Evolutionary conservation across 2,888 invertebrate species (phyloP).

Genomic region (Drosophila nigritarsus): DNA sequence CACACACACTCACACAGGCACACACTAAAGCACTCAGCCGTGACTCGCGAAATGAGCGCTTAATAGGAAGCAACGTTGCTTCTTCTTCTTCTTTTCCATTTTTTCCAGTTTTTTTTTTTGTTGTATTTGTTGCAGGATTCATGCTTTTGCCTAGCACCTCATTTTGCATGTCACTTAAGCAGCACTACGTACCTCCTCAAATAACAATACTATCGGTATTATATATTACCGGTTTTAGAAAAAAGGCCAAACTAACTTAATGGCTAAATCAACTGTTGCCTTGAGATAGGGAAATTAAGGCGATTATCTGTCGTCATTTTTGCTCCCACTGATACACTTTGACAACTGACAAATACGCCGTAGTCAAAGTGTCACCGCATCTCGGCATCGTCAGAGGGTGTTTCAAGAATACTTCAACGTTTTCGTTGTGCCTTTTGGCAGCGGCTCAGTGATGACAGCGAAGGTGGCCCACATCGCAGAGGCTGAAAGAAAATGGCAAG

Average conservation of each 20-base stretch:
- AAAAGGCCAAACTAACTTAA: not conserved
- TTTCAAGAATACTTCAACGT: not conserved
- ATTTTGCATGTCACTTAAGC: constrained; percentile 49
- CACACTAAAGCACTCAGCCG: constrained; percentile 40
- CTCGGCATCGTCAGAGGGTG: not conserved
- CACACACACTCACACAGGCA: not conserved
- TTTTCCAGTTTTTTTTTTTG: not conserved
- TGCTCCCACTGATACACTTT: not conserved
- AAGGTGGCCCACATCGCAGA: constrained; percentile 10
- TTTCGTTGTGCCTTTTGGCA: not conserved
- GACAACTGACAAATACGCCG: constrained; percentile 3
- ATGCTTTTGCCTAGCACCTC: constrained; percentile 28
- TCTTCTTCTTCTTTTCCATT: not conserved
- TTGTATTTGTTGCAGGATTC: not conserved
- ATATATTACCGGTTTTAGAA: not conserved
- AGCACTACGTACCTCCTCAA: constrained; percentile 21
- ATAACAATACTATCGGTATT: not conserved
- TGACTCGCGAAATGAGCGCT: constrained; percentile 50
- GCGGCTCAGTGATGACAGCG: not conserved
- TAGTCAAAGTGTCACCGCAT: not conserved
- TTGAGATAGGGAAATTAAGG: not conserved
- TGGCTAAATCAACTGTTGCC: not conserved
- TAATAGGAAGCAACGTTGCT: constrained; percentile 22
- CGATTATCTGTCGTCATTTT: not conserved
- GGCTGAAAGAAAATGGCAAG: not conserved